Evolutionary conservation across 2,797 vertebrate genomes (phyloP).

Genomic region (Margarornis squamiger): DNA sequence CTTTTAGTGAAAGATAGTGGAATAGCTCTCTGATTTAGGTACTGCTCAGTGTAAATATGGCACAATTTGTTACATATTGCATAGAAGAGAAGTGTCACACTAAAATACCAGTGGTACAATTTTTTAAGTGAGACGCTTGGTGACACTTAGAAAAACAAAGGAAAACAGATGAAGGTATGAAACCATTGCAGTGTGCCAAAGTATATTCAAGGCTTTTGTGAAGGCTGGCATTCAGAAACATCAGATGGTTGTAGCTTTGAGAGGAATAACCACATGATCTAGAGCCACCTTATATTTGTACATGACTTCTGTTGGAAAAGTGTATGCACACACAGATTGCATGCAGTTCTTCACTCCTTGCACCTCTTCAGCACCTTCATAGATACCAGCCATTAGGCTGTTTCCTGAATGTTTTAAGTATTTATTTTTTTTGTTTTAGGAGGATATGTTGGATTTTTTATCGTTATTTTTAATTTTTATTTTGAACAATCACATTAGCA

Average conservation of each 20-base stretch:
- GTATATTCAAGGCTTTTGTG: background rate
- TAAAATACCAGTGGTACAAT: background rate
- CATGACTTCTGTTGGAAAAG: background rate
- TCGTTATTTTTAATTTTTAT: background rate
- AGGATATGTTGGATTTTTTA: background rate
- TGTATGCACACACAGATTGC: background rate
- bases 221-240: background rate
- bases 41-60: background rate
- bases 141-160: background rate
- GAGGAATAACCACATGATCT: background rate
- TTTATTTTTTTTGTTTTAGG: background rate
- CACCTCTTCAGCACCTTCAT: background rate
- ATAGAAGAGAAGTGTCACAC: background rate
- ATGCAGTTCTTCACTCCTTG: background rate
- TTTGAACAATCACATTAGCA: background rate
- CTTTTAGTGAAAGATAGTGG: background rate
- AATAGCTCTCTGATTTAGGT: background rate
- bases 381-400: background rate
- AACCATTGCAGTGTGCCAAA: background rate
- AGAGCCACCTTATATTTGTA: background rate
- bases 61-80: background rate
- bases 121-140: background rate
- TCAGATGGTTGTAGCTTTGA: background rate
- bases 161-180: background rate
- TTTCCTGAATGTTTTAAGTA: background rate